Evolutionary conservation across 2,888 invertebrate species (phyloP).

Genomic region (Acanthosepion lycidas): DNA sequence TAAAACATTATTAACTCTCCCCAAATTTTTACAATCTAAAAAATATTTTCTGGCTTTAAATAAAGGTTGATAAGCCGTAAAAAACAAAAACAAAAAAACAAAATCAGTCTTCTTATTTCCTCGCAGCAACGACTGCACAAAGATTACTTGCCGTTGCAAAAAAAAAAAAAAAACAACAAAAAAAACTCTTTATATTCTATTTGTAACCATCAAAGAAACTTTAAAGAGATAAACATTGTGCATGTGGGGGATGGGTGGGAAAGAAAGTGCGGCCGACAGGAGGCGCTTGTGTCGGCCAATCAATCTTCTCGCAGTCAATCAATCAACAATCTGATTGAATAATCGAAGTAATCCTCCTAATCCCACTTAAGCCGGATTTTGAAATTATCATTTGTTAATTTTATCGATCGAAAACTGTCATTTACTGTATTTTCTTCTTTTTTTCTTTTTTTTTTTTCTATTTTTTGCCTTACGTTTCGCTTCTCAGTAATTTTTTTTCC

Average conservation of each 20-base stretch:
- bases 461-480: not conserved
- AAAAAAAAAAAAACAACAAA: too few species aligned
- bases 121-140: not conserved
- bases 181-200: too few species aligned
- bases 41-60: too few species aligned
- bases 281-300: not conserved
- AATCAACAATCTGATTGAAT: not conserved
- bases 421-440: not conserved
- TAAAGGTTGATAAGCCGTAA: too few species aligned
- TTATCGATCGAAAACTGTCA: not conserved
- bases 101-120: too few species aligned
- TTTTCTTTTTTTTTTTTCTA: not conserved
- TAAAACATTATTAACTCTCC: too few species aligned
- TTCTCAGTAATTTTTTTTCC: not conserved
- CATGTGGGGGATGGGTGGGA: not conserved
- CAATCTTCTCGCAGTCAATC: not conserved
- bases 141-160: not conserved
- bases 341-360: not conserved
- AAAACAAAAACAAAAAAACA: too few species aligned
- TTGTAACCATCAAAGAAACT: too few species aligned
- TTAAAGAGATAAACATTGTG: too few species aligned
- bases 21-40: too few species aligned
- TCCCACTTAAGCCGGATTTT: not conserved
- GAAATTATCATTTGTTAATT: conserved; percentile 2
- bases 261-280: not conserved